Conservation (phyloP, 2,888 invertebrate species). For the Theodoxus fluviatilis region DNA sequence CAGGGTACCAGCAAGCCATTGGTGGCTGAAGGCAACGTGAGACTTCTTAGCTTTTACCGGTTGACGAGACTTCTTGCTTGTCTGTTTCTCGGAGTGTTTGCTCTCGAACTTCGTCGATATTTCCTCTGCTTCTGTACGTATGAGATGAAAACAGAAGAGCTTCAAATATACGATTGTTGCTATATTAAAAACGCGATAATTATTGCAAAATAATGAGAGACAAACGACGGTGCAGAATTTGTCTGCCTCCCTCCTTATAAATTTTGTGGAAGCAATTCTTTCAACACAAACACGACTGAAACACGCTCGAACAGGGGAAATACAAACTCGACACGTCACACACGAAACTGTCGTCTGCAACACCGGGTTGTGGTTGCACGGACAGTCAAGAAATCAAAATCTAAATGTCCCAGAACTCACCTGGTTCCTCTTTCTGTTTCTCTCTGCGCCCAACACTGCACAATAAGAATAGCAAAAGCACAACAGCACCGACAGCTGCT, state of each 20-base stretch:
- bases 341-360: too few relatives aligned
- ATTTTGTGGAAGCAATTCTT: too few relatives aligned
- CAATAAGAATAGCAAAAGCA: constrained; percentile 54
- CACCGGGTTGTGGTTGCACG: too few relatives aligned
- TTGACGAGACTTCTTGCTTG: constrained; percentile 28
- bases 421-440: constrained; percentile 38
- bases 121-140: constrained; percentile 22
- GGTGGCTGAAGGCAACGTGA: constrained; percentile 70
- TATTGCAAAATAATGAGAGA: background rate
- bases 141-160: too few relatives aligned
- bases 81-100: constrained; percentile 30
- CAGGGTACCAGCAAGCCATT: constrained; percentile 81
- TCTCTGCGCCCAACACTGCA: constrained; percentile 52
- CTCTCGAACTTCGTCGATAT: constrained; percentile 6
- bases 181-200: background rate
- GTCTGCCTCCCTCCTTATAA: too few relatives aligned
- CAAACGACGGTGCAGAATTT: too few relatives aligned
- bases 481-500: constrained; percentile 61
- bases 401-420: background rate
- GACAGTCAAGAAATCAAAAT: too few relatives aligned
- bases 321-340: too few relatives aligned
- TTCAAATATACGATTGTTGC: background rate
- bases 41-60: constrained; percentile 37
- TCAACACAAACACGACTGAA: background rate
- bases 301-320: too few relatives aligned